Evolutionary conservation across 2,888 invertebrate species (phyloP), one percentile per base, ranked within the genome.

Genomic region (Spodoptera littoralis): DNA sequence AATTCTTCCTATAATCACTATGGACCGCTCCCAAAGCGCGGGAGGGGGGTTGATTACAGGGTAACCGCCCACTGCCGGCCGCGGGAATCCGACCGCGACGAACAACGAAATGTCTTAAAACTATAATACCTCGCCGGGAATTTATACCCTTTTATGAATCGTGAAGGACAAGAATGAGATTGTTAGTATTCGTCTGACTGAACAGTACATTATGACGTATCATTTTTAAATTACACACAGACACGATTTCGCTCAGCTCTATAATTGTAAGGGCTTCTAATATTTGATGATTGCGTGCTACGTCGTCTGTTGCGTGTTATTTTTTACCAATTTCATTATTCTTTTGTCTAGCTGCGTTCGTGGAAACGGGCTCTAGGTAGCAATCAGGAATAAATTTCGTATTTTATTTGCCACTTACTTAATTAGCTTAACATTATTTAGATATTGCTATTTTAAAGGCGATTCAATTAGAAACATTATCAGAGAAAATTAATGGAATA

Each of bases 1-100:
- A 91, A 90, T 90, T 86, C 90, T 86, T 86, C 83, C 88, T 89
- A 88, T 93, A 94, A 94, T 94, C 91, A 91, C 81, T 69, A 76
- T 80, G 80, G 84, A 83, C 88, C 89, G 88, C 86, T 88, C 85
- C 85, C 84, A 85, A 86, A 85, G 87, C 71, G 77, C 67, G 80
- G 80, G 80, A 79, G 80, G 82, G 84, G 81, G 81, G 73, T 76
- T 90, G 93, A 94, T 94, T 93, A 90, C 81, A 92, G 93, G 92
- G 90, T 91, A 87, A 85, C 91, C 93, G 92, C 93, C 93, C 92
- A 93, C 85, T 81, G 87, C 51, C 76, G 64, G 80, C 68, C 82
- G 79, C 84, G 84, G 83, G 84, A 87, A 86, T 74, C 82, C 82
- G 77, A 82, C 84, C 84, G 82, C 79, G 82, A 83, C 86, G 79